Evolutionary conservation across 2,797 vertebrate species (phyloP).

Genomic region (Halcyon leucocephala): DNA sequence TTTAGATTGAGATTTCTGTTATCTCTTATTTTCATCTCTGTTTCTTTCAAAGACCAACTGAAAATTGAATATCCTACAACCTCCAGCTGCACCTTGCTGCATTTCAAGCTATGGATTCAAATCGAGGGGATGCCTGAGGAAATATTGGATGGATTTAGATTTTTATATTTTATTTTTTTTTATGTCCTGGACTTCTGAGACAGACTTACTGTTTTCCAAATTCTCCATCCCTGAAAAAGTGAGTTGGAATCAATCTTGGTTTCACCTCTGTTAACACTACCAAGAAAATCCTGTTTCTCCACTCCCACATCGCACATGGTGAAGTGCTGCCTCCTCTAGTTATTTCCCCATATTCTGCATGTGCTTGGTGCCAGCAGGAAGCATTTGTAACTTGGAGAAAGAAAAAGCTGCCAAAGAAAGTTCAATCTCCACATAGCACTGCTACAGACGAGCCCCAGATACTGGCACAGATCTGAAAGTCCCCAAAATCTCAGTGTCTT

Average conservation of each 20-base stretch:
- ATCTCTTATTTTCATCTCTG: constrained; percentile 7
- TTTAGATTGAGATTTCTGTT: constrained; percentile 22
- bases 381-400: neutral
- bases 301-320: neutral
- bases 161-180: neutral
- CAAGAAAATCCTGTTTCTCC: constrained; percentile 35
- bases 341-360: neutral
- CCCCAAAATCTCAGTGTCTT: neutral
- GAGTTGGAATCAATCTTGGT: neutral
- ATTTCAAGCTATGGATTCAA: neutral
- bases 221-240: neutral
- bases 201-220: neutral
- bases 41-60: constrained; percentile 16
- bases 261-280: constrained; percentile 18
- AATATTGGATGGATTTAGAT: neutral
- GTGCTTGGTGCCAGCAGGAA: neutral
- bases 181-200: neutral
- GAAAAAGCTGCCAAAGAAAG: neutral
- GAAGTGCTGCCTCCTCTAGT: neutral
- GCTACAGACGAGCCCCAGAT: neutral
- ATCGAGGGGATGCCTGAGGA: neutral
- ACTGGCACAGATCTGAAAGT: neutral
- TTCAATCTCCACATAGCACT: neutral
- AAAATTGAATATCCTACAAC: neutral
- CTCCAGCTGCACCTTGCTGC: neutral